A percentile compares a stretch with the other conserved stretches of the same genome.
These are phyloP conservation scores for Diloba caeruleocephala DNA, from an alignment of 2,888 invertebrate genomes.

Conservation along the genomic window DNA sequence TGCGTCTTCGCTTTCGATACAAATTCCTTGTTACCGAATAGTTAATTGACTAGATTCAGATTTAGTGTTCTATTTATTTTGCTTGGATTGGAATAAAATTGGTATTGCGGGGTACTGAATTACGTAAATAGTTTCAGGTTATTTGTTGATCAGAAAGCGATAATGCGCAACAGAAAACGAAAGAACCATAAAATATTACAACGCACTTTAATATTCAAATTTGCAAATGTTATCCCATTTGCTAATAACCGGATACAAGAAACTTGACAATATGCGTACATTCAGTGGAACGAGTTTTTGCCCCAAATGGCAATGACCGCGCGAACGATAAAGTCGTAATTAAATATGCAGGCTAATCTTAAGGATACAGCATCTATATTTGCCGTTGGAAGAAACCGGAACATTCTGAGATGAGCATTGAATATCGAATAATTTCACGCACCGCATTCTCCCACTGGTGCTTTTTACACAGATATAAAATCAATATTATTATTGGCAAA, in stretches of 20 bases:
- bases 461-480: slow-evolving; percentile 46
- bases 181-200: neutral
- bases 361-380: slow-evolving; percentile 44
- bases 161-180: neutral
- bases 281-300: slow-evolving; percentile 42
- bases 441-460: slow-evolving; percentile 43
- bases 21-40: slow-evolving; percentile 30
- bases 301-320: slow-evolving; percentile 41
- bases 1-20: slow-evolving; percentile 52
- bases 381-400: slow-evolving; percentile 65
- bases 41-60: slow-evolving; percentile 36
- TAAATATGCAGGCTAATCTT: slow-evolving; percentile 56
- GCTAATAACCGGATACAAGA: slow-evolving; percentile 23
- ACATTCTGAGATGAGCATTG: slow-evolving; percentile 58
- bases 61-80: slow-evolving; percentile 30
- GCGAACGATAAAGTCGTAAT: slow-evolving; percentile 54
- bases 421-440: slow-evolving; percentile 73
- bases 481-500: slow-evolving; percentile 36
- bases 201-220: slow-evolving; percentile 15
- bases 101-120: slow-evolving; percentile 7
- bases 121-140: too few species aligned
- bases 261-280: slow-evolving; percentile 36
- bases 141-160: too few species aligned
- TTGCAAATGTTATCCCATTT: slow-evolving; percentile 31
- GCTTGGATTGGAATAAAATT: slow-evolving; percentile 20